Evolutionary conservation across 1,140 invertebrate genomes (phyloP).

Genomic region (Pseudomyrmex cubaensis): DNA sequence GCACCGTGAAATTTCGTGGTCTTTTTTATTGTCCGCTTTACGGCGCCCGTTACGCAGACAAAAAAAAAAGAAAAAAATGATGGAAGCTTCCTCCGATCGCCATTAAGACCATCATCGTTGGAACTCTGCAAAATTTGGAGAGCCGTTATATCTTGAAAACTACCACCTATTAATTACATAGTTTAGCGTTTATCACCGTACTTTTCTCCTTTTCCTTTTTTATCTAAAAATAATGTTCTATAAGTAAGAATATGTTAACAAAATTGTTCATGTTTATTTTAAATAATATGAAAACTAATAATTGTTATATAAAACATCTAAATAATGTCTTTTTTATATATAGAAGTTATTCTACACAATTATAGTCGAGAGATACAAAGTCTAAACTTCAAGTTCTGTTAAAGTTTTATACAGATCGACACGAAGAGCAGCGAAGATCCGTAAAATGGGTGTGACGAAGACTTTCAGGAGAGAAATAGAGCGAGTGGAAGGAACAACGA

Average conservation of each 20-base stretch:
- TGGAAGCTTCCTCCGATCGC: constrained; percentile 27
- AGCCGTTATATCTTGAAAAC: neutral
- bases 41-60: constrained; percentile 48
- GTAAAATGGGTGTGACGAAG: constrained; percentile 3
- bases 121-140: constrained; percentile 16
- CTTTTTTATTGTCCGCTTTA: constrained; percentile 72
- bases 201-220: neutral
- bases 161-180: neutral
- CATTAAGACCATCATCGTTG: constrained; percentile 47
- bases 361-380: neutral
- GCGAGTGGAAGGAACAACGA: constrained; percentile 38
- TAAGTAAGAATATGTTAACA: too few species aligned
- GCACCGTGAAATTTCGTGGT: constrained; percentile 73
- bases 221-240: neutral
- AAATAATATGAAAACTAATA: too few species aligned
- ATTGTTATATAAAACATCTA: too few species aligned
- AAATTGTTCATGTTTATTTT: too few species aligned
- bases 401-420: neutral
- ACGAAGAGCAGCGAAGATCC: neutral
- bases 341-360: neutral
- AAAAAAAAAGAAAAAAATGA: neutral
- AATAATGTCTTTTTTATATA: too few species aligned
- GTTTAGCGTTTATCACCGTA: constrained; percentile 2
- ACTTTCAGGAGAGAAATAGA: constrained; percentile 46
- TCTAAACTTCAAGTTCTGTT: constrained; percentile 17